Percentiles rank a stretch among this genome's conserved stretches.
Conservation (phyloP, 2,113 vertebrate species). For the Mustelus asterias region DNA sequence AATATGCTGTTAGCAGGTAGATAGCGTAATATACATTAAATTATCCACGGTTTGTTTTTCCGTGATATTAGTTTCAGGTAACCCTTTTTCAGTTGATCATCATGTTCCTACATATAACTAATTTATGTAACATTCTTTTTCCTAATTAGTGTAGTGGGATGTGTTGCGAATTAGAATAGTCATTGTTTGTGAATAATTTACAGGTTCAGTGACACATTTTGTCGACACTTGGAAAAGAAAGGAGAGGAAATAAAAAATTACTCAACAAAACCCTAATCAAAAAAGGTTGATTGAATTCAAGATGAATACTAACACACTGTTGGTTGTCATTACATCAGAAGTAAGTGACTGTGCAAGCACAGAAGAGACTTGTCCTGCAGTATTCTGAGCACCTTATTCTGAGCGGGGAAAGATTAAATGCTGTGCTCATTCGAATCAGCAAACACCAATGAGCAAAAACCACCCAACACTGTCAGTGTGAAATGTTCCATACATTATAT, state of each 20-base stretch:
- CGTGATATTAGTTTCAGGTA: neutral
- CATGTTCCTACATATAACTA: neutral
- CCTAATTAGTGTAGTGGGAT: neutral
- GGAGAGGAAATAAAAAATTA: too few relatives aligned
- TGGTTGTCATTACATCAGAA: neutral
- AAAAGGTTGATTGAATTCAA: neutral
- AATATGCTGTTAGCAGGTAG: neutral
- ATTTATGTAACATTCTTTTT: neutral
- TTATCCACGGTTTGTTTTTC: neutral
- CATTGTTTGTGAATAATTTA: neutral
- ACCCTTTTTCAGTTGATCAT: neutral
- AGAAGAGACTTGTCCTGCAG: neutral
- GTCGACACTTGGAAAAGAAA: neutral
- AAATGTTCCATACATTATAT: neutral
- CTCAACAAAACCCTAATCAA: neutral
- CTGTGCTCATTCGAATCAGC: neutral
- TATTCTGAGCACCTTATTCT: neutral
- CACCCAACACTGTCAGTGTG: neutral
- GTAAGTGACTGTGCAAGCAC: neutral
- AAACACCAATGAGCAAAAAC: neutral
- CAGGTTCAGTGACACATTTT: neutral
- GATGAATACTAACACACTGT: neutral
- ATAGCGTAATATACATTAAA: neutral
- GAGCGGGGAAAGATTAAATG: neutral
- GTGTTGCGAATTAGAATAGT: neutral